Base-by-base conservation (phyloP, 2,888 invertebrate species). In the Rhingia rostrata region DNA sequence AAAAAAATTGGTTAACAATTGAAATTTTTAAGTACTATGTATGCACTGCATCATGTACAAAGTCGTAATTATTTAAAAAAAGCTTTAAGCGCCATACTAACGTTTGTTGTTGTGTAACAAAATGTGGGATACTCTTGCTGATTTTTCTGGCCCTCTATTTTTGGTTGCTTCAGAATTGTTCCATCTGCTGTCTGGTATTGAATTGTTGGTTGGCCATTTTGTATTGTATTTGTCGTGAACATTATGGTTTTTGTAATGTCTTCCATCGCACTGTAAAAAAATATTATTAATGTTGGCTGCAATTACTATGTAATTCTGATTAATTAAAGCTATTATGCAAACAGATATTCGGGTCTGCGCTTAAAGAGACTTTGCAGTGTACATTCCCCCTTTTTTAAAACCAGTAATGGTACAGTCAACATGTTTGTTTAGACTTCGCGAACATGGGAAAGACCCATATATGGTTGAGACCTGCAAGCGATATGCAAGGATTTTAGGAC, bases 121-220 rank as follows among this genome's bases (percentile, higher is more conserved):
- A 95, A 95, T 86, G 95, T 94, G 47, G 95, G 94, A 88, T 94
- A 94, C 67, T 95, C 94, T 92, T 93, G 91, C 45, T 93, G 92
- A 22, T 88, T 85, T 88, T 93, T 93, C 85, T 93, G 92, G 85
- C 92, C 93, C 90, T 94, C 94, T 87, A 93, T 93, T 90, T 94
- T 94, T 61, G 93, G 93, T 89, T 93, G 93, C 88, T 94, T 94
- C 69, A 94, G 92, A 77, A 92, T 93, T 88, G 94, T 94, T 64
- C 93, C 93, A 89, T 95, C 94, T 86, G 93, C 92, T 86, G 94
- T 94, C 90, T 95, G 95, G 90, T 95, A 95, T 89, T 95, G 95
- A 86, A 95, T 93, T 87, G 94, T 93, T 88, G 94, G 94, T 74
- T 93, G 92, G 87, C 93, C 93, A 90, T 93, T 92, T 90, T 93